Percentiles rank a stretch among this genome's conserved stretches.
phyloP scores from a whole-genome alignment of 2,888 invertebrate species.

The Yponomeuta sedellus region DNA sequence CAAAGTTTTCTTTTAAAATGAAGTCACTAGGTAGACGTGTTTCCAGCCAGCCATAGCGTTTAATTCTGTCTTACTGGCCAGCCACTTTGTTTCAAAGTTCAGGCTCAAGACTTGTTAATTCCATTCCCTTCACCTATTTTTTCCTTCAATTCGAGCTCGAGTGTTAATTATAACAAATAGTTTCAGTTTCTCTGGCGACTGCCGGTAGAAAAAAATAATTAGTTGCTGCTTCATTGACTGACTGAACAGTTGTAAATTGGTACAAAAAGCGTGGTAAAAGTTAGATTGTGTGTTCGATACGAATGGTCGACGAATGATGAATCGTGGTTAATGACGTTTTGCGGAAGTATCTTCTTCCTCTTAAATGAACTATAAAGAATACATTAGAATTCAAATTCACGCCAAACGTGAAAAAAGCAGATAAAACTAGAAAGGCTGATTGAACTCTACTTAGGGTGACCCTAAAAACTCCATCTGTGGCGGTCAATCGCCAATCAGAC shows the following conservation, averaged over 20 bases:
- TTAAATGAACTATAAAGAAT: no score
- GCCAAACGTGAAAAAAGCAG: no score
- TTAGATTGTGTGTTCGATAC: neutral
- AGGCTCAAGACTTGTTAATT: constrained; percentile 3
- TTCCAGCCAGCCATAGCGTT: constrained; percentile 37
- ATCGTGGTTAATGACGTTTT: neutral
- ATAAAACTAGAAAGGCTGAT: neutral
- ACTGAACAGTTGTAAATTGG: neutral
- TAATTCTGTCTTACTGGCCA: constrained; percentile 32
- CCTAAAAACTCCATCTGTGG: no score
- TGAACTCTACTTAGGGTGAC: neutral
- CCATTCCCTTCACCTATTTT: constrained; percentile 48
- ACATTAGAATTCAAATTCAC: no score
- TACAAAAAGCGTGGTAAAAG: neutral
- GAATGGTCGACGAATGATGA: no score
- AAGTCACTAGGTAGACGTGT: constrained; percentile 34
- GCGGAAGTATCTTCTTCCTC: neutral
- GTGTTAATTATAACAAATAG: constrained; percentile 11
- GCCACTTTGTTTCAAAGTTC: constrained; percentile 12
- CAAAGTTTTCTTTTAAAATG: neutral
- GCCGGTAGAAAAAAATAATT: constrained; percentile 15
- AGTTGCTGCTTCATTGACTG: constrained; percentile 9
- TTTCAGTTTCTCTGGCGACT: neutral
- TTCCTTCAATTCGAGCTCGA: constrained; percentile 21
- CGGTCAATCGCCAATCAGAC: no score